Base-by-base conservation (phyloP, 2,888 invertebrate genomes). In the Dilophus febrilis region DNA sequence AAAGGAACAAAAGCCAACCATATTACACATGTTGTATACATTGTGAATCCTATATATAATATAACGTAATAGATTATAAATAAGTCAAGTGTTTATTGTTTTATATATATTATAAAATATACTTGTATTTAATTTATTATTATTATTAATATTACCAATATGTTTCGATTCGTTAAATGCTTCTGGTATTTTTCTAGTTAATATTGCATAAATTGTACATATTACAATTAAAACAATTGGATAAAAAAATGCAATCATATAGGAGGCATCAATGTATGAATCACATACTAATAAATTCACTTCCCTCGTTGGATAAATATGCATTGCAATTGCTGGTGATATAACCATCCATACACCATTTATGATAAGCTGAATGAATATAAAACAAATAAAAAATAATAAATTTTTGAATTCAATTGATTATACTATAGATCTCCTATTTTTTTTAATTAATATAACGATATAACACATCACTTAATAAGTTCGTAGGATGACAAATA, bases 141-240 rank as follows among this genome's bases (percentile, higher is more conserved):
- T n/a, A n/a, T n/a, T n/a, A n/a, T 22, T 22, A 6, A 22, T 6
- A 72, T 70, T 51, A 74, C 97, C 94, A 51, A 92, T 92, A 65
- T 92, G 90, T 65, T 92, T 92, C 52, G 91, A 91, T 65, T 94
- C 97, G 63, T 98, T 97, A 63, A 97, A 98, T 31, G 94, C 94
- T 61, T 97, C 97, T 0, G 97, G 98, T 45, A 97, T 86, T 67
- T 97, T 97, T 48, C 97, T 71, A 0, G 92, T 94, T 35, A 91
- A 74, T 1, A 94, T 79, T 1, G 97, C 97, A 57, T 98, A 97
- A 12, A 97, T 75, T 0, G 97, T 98, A 62, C 97, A 97, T 43
- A 90, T 71, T 13, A 90, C 69, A 51, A 92, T 88, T 38, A 92
- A 69, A 44, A 90, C 67, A 51, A 91, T 90, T 14, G 92, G 92